phyloP scores from a whole-genome alignment of 2,797 vertebrate genomes.

The Pipistrellus pipistrellus region DNA sequence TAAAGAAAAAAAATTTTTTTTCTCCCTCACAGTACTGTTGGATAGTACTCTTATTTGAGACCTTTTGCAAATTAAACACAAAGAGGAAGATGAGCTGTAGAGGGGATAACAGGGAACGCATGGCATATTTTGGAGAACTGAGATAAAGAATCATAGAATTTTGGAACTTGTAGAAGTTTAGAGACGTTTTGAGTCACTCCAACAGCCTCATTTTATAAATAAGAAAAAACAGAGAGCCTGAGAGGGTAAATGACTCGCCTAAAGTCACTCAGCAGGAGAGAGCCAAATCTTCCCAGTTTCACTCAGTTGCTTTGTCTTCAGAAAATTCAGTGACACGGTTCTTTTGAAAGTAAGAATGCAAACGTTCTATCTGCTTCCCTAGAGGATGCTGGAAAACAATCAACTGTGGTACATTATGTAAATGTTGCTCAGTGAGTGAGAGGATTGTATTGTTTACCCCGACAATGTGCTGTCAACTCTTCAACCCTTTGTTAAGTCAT shows the following conservation, averaged over 20 bases:
- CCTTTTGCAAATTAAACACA: conserved; percentile 11
- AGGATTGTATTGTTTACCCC: not conserved
- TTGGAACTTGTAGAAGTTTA: not conserved
- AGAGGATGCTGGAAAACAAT: not conserved
- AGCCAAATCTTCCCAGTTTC: not conserved
- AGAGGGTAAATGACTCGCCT: not conserved
- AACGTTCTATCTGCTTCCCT: not conserved
- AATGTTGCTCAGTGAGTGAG: not conserved
- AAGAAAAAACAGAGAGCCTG: not conserved
- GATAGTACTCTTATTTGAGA: conserved; percentile 22
- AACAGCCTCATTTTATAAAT: not conserved
- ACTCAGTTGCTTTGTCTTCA: not conserved
- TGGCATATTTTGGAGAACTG: not conserved
- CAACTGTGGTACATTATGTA: not conserved
- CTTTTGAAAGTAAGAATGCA: conserved; percentile 14
- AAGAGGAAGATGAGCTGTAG: not conserved
- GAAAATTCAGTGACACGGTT: not conserved
- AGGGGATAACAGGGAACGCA: not conserved
- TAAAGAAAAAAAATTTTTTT: not conserved
- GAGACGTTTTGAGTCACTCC: not conserved
- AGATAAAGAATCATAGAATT: not conserved
- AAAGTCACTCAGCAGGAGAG: not conserved
- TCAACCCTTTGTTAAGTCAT: not conserved
- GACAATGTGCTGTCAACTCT: not conserved
- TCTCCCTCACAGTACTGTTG: not conserved